Evolutionary conservation across 2,113 vertebrate genomes (phyloP).

Genomic region (Smithornis capensis): DNA sequence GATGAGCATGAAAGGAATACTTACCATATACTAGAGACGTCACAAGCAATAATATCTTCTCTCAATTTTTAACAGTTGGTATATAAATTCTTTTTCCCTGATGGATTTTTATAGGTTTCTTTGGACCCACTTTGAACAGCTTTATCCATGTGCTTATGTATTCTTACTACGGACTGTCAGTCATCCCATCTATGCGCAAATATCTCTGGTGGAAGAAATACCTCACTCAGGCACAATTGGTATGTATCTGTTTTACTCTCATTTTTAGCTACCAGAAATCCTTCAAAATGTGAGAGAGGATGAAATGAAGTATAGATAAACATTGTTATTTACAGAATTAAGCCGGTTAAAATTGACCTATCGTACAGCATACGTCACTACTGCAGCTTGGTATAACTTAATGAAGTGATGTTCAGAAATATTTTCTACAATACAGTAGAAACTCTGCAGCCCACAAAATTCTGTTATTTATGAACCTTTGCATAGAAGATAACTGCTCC

Average conservation of each 20-base stretch:
- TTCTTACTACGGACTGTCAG: constrained; percentile 86
- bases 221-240: constrained; percentile 89
- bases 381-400: background rate
- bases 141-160: constrained; percentile 92
- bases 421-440: background rate
- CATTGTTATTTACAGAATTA: background rate
- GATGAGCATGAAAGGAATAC: background rate
- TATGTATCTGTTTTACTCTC: constrained; percentile 6
- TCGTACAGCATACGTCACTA: background rate
- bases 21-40: background rate
- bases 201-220: constrained; percentile 93
- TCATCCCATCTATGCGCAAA: constrained; percentile 85
- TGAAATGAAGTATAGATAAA: background rate
- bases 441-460: background rate
- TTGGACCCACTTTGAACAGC: constrained; percentile 87
- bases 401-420: background rate
- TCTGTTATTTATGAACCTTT: background rate
- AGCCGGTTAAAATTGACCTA: background rate
- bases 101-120: constrained; percentile 78
- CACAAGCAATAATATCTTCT: background rate
- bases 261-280: background rate
- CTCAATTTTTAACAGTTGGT: background rate
- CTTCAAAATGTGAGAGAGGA: background rate
- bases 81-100: background rate
- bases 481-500: background rate